Evolutionary conservation across 1,140 invertebrate genomes (phyloP).

Genomic region (Brachionus rotundiformis): DNA sequence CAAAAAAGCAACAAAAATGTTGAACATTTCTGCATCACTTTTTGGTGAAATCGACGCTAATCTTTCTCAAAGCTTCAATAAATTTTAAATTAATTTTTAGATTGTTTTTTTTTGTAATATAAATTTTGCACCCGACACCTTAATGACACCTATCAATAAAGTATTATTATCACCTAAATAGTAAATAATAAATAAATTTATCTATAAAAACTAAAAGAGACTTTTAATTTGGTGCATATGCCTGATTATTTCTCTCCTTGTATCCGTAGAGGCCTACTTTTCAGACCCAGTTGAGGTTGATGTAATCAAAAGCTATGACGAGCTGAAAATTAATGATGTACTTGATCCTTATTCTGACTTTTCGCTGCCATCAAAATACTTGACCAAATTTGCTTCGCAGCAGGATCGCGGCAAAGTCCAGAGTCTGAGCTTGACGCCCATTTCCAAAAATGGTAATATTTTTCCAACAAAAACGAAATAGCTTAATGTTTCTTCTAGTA

Average conservation of each 20-base stretch:
- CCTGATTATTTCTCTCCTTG: neutral
- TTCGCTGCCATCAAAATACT: neutral
- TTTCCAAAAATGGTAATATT: neutral
- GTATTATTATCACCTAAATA: neutral
- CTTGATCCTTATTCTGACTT: neutral
- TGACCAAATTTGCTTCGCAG: neutral
- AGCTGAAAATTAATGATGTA: neutral
- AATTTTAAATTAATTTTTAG: slow-evolving; percentile 10
- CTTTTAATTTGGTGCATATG: slow-evolving; percentile 4
- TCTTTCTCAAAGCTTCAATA: slow-evolving; percentile 14
- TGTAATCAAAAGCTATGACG: neutral
- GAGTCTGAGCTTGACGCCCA: neutral
- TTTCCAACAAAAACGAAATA: neutral
- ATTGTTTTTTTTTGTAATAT: slow-evolving; percentile 18
- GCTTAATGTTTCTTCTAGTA: neutral
- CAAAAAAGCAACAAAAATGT: slow-evolving; percentile 6
- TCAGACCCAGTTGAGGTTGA: neutral
- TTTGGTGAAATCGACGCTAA: neutral
- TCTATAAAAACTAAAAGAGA: neutral
- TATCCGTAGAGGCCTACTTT: neutral
- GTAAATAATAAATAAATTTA: too few relatives aligned
- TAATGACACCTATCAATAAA: neutral
- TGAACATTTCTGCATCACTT: slow-evolving; percentile 1
- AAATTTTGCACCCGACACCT: neutral
- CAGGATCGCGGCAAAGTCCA: neutral